These are phyloP conservation scores for Xiphorhynchus elegans DNA, from an alignment of 2,113 vertebrate genomes.

Conservation along the genomic window DNA sequence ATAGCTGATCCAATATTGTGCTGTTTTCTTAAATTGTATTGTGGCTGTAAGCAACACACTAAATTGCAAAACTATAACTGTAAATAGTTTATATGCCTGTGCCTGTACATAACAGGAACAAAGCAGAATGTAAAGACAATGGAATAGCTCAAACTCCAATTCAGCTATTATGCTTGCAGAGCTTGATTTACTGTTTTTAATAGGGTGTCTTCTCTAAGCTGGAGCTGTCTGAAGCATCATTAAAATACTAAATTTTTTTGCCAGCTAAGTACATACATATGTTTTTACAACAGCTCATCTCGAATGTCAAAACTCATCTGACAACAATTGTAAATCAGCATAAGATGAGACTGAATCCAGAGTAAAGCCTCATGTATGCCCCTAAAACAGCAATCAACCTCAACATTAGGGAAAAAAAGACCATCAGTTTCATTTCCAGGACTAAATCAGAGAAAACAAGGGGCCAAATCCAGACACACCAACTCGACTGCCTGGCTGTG, in stretches of 20 bases:
- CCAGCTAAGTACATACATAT: conserved; percentile 24
- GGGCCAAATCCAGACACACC: neutral
- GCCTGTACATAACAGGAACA: neutral
- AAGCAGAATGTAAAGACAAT: conserved; percentile 55
- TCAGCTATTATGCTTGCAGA: conserved; percentile 52
- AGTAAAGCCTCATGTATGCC: neutral
- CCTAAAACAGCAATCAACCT: neutral
- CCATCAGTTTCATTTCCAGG: neutral
- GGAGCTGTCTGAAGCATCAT: conserved; percentile 37
- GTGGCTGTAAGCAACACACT: conserved; percentile 52
- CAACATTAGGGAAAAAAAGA: neutral
- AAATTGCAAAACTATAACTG: conserved; percentile 72
- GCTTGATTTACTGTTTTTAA: conserved; percentile 80
- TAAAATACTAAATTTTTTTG: conserved; percentile 49
- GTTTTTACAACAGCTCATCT: conserved; percentile 14
- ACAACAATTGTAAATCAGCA: neutral
- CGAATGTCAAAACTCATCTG: neutral
- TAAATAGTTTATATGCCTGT: neutral
- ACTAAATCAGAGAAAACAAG: neutral
- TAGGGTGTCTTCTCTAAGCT: conserved; percentile 47
- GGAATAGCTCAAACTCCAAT: conserved; percentile 64
- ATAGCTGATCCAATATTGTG: conserved; percentile 44
- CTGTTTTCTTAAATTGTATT: conserved; percentile 57
- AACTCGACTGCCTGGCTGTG: neutral
- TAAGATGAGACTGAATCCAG: neutral